A percentile compares a stretch with the other conserved stretches of the same genome.
Conservation (phyloP, 2,797 vertebrate species). For the Pachyuromys duprasi region DNA sequence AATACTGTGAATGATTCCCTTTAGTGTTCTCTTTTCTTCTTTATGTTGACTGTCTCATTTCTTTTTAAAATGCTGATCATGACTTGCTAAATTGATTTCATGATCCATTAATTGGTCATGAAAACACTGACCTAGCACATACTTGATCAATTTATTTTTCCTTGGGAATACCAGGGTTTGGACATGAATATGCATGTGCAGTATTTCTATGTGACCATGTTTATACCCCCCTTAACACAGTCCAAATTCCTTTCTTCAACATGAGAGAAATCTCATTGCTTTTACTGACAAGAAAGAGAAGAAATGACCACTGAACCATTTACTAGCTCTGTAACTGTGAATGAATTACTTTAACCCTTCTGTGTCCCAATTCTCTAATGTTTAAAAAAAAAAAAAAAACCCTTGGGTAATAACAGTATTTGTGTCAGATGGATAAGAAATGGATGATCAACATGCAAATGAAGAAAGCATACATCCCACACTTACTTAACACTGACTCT, state of each 20-base stretch:
- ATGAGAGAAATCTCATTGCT: not conserved
- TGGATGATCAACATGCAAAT: not conserved
- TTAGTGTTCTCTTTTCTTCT: conserved; percentile 40
- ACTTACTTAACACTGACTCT: not conserved
- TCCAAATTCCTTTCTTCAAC: not conserved
- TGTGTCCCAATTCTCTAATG: not conserved
- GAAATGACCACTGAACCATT: not conserved
- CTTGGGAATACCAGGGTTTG: conserved; percentile 53
- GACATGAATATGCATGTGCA: conserved; percentile 36
- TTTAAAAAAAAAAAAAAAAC: too few relatives aligned
- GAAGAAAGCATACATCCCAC: not conserved
- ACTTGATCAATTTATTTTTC: conserved; percentile 60
- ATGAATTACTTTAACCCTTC: not conserved
- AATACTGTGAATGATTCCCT: not conserved
- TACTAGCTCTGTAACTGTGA: conserved; percentile 18
- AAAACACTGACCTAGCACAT: conserved; percentile 60
- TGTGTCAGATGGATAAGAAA: not conserved
- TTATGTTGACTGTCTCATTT: conserved; percentile 47
- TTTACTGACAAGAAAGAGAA: not conserved
- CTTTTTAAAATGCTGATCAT: conserved; percentile 58
- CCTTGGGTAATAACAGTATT: not conserved
- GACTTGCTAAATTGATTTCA: conserved; percentile 63
- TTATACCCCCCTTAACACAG: not conserved
- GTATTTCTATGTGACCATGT: not conserved
- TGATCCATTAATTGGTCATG: conserved; percentile 59